Evolutionary conservation across 1,140 invertebrate species (phyloP), one percentile per base, ranked within the genome.

Genomic region (Anoplolepis gracilipes): DNA sequence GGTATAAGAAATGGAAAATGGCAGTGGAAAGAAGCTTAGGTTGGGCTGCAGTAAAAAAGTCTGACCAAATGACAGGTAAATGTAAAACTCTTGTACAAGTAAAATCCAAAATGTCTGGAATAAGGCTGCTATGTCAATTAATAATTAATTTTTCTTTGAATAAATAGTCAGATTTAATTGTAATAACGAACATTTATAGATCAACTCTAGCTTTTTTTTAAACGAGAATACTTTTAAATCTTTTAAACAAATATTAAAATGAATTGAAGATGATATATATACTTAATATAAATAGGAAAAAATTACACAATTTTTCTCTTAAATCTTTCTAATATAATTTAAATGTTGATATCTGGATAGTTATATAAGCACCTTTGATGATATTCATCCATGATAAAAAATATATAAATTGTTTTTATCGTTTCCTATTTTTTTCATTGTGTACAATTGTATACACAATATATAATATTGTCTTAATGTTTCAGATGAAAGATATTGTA

Each of bases 1-100:
- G 97, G 82, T 99, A 98, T 93, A 97, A 96, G 30, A 97, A 98
- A 94, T 99, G 98, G 98, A 98, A 98, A 94, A 97, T 98, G 96
- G 98, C 98, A 1, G 97, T 99, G 2, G 96, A 98, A 91, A 96
- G 98, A 64, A 98, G 98, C 42, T 96, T 98, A 85, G 97, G 98
- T 78, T 99, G 98, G 98, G 97, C 97, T 22, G 95, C 96, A 2
- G 95, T 96, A 0, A 97, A 97, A 92, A 97, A 97, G 93, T 97
- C 97, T 7, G 94, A 95, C 69, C 94, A 96, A 73, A 97, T 97
- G 96, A 97, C 97, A 96, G 97, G 96, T 97, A 96, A 96, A 85
- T 73, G 61, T 59, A 59, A 92, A 78, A 65, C 1, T 16, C 46
- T 59, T 1, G 42, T 61, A 22, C 42, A 86, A 88, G 1, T 19